A percentile compares a stretch with the other conserved stretches of the same genome.
Evolutionary conservation across 37 sponge, comb jelly and placozoan species (phyloP).

Genomic region (Hormiphora californensis): DNA sequence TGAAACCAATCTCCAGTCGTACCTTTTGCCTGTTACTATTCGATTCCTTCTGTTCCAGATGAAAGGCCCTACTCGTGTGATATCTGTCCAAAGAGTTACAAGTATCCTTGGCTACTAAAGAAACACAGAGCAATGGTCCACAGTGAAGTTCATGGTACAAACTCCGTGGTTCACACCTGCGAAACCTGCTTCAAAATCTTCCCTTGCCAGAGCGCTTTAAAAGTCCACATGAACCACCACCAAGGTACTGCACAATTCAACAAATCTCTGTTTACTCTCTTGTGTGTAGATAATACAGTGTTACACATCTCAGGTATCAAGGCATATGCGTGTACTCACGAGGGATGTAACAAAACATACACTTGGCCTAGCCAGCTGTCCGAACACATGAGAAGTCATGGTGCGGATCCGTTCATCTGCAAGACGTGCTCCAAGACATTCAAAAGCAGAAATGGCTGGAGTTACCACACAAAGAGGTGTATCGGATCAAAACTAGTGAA

Average conservation of each 20-base stretch:
- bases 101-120: background rate
- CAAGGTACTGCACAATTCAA: background rate
- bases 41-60: background rate
- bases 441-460: slow-evolving; percentile 35
- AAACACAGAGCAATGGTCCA: slow-evolving; percentile 6
- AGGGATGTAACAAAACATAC: slow-evolving; percentile 18
- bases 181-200: background rate
- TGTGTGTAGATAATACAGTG: background rate
- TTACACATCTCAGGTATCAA: slow-evolving; percentile 3
- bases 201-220: background rate
- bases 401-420: background rate
- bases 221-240: background rate
- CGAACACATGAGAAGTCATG: slow-evolving; percentile 38
- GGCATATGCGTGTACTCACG: background rate
- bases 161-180: background rate
- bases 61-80: background rate
- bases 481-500: too few species aligned
- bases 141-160: background rate
- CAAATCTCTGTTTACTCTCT: background rate
- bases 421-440: background rate
- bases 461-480: background rate
- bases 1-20: background rate
- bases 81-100: background rate
- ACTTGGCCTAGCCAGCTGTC: background rate
- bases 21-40: background rate